A percentile compares a stretch with the other conserved stretches of the same genome.
phyloP scores from a whole-genome alignment of 2,113 vertebrate genomes.

The Archocentrus centrarchus region DNA sequence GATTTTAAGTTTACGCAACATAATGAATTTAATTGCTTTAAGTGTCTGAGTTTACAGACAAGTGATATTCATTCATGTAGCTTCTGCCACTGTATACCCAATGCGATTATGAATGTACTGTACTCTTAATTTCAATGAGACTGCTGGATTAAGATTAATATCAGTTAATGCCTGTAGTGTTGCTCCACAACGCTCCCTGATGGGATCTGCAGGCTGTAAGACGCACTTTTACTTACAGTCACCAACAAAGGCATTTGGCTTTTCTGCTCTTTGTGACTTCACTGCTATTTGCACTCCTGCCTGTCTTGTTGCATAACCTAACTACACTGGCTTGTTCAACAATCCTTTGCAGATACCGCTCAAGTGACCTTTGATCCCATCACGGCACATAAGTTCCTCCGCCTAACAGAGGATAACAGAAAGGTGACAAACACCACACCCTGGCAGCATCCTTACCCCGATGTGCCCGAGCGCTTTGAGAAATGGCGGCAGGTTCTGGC shows the following conservation, averaged over 20 bases:
- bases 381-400: conserved; percentile 87
- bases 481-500: conserved; percentile 85
- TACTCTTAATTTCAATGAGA: too few relatives aligned
- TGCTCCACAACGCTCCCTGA: too few relatives aligned
- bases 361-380: conserved; percentile 70
- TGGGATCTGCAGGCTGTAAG: neutral
- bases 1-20: too few relatives aligned
- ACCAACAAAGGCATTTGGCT: neutral
- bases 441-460: conserved; percentile 85
- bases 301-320: neutral
- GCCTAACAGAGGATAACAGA: conserved; percentile 83
- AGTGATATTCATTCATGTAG: too few relatives aligned
- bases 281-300: neutral
- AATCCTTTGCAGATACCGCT: conserved; percentile 72
- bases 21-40: too few relatives aligned
- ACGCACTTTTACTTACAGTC: neutral
- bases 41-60: too few relatives aligned
- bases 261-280: neutral
- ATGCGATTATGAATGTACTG: too few relatives aligned
- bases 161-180: too few relatives aligned
- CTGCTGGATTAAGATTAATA: too few relatives aligned
- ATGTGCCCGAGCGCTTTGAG: conserved; percentile 81
- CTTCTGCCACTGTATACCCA: too few relatives aligned
- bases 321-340: neutral
- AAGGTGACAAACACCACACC: conserved; percentile 86